These are phyloP conservation scores for Tenrec ecaudatus DNA, from an alignment of 2,113 vertebrate species.

Conservation along the genomic window DNA sequence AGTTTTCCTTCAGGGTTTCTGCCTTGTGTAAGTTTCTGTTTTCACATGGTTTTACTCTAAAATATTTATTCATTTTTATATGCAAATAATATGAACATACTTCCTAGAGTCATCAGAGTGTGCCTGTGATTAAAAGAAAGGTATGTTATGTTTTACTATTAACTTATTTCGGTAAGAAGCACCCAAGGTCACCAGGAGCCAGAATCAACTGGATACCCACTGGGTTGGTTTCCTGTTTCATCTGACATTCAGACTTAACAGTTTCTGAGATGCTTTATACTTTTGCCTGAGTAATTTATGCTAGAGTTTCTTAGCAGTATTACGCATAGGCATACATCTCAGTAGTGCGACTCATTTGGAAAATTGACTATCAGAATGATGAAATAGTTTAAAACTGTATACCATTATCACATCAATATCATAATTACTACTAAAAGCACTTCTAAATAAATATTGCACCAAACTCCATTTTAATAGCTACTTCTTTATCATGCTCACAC, in stretches of 20 bases:
- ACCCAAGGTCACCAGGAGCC: neutral
- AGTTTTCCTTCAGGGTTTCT: too few species aligned
- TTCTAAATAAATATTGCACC: neutral
- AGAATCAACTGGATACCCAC: neutral
- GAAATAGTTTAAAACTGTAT: too few species aligned
- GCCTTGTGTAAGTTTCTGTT: too few species aligned
- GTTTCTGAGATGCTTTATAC: neutral
- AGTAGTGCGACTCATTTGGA: neutral
- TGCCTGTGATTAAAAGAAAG: neutral
- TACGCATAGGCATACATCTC: neutral
- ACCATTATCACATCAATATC: neutral
- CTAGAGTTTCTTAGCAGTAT: neutral
- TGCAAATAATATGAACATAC: too few species aligned
- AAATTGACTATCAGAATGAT: too few species aligned
- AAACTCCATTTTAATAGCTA: neutral
- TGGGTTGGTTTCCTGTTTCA: neutral
- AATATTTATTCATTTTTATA: too few species aligned
- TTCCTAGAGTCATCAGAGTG: neutral
- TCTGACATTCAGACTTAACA: neutral
- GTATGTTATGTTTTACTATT: neutral
- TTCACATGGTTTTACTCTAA: too few species aligned
- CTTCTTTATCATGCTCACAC: slow-evolving; percentile 8
- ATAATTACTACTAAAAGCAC: neutral
- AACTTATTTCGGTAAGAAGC: neutral
- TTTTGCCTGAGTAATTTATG: slow-evolving; percentile 25